Evolutionary conservation across 2,113 vertebrate genomes (phyloP), one percentile per base, ranked within the genome.

Genomic region (Dicaeum eximium): DNA sequence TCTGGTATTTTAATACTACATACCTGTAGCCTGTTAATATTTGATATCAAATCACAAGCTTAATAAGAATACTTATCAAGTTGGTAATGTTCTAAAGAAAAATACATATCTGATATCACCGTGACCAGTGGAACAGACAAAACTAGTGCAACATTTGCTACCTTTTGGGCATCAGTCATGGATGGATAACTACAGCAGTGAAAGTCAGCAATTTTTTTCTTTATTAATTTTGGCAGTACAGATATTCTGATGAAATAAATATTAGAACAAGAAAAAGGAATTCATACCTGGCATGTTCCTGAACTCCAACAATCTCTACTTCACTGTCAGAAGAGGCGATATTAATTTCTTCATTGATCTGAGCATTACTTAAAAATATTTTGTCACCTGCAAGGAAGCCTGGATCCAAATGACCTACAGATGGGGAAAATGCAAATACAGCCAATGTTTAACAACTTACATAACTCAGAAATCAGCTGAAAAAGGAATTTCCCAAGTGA

Each of bases 301-400:
- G 99, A 96, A 99, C 98, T 53, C 99, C 99, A 50, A 99, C 98
- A 83, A 99, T 99, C 97, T 99, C 99, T 96, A 99, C 99, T 97
- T 99, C 99, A 9, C 99, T 99, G 96, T 99, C 99, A 18, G 99
- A 99, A 90, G 99, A 99, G n/a, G 98, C 96, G 14, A 99, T 98
- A 83, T 98, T 98, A 94, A 99, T 99, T 98, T 98, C 98, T 97
- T 98, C 98, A 90, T 99, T 99, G 96, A 97, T 97, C 61, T 98
- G 98, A 81, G 95, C 97, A 70, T 97, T 97, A 88, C 96, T 87
- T 74, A 95, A 86, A 66, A 97, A 91, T 47, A 92, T 94, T 95
- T 98, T 97, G 72, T 98, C 98, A 95, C 98, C 97, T 94, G 97
- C 95, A 92, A 98, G 97, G 90, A 98, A 98, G 86, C 97, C 97